These are phyloP conservation scores for Sphaeramia orbicularis DNA, from an alignment of 2,797 vertebrate genomes.

Conservation along the genomic window DNA sequence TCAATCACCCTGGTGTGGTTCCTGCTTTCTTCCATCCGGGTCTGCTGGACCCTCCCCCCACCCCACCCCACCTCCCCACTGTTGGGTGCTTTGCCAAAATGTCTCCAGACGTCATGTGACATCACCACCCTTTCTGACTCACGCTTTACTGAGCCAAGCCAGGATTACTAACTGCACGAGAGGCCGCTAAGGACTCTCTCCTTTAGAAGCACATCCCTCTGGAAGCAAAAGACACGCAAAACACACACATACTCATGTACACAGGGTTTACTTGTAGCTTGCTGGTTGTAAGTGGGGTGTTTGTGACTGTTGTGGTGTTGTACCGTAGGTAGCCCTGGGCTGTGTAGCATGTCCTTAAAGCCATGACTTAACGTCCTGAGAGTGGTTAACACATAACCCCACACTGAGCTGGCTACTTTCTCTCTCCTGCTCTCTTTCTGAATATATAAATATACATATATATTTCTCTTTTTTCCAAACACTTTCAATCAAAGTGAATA, in stretches of 20 bases:
- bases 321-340: constrained; percentile 80
- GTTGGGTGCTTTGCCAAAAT: constrained; percentile 87
- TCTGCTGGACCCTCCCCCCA: constrained; percentile 37
- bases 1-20: constrained; percentile 64
- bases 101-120: constrained; percentile 79
- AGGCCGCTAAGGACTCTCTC: constrained; percentile 66
- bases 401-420: constrained; percentile 69
- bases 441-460: constrained; percentile 34
- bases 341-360: constrained; percentile 88
- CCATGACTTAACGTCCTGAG: constrained; percentile 82
- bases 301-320: constrained; percentile 78
- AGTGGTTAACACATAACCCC: constrained; percentile 74
- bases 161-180: constrained; percentile 77
- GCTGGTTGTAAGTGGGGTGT: constrained; percentile 79
- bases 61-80: constrained; percentile 19
- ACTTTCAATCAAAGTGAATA: constrained; percentile 67
- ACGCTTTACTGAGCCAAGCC: constrained; percentile 86
- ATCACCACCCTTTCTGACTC: constrained; percentile 78
- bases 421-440: constrained; percentile 47
- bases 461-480: constrained; percentile 68
- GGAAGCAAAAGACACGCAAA: constrained; percentile 72
- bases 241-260: constrained; percentile 71
- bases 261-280: constrained; percentile 85
- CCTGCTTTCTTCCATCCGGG: constrained; percentile 68
- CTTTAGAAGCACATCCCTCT: constrained; percentile 79